These are phyloP conservation scores for Eretmochelys imbricata DNA, from an alignment of 2,113 vertebrate species.

Conservation along the genomic window DNA sequence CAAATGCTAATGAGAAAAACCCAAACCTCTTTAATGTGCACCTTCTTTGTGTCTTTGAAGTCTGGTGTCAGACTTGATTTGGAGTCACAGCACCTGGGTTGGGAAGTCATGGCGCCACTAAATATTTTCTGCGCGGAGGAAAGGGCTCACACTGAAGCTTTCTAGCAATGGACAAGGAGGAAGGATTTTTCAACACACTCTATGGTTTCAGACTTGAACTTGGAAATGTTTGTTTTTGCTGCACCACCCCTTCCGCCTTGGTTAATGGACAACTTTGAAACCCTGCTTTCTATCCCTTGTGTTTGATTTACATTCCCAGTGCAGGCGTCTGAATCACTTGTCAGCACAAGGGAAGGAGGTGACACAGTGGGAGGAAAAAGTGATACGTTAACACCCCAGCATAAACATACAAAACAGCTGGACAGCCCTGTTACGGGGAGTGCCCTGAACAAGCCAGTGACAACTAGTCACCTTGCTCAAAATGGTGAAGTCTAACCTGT, in stretches of 20 bases:
- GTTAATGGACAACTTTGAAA: conserved; percentile 76
- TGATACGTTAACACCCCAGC: accelerated
- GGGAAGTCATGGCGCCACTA: neutral
- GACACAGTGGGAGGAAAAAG: conserved; percentile 61
- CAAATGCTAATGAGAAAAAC: neutral
- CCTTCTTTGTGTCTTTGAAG: neutral
- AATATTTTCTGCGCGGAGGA: neutral
- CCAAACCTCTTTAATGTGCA: neutral
- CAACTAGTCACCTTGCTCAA: conserved; percentile 27
- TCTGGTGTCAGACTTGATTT: neutral
- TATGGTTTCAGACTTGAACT: conserved; percentile 70
- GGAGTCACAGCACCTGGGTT: neutral
- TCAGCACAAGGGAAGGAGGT: conserved; percentile 68
- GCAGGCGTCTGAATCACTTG: conserved; percentile 62
- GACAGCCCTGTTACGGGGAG: neutral
- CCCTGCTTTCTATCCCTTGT: conserved; percentile 50
- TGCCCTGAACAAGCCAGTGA: neutral
- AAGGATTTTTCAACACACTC: conserved; percentile 17
- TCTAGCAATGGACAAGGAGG: neutral
- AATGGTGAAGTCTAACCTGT: conserved; percentile 8
- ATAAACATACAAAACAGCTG: conserved; percentile 11
- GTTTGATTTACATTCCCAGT: conserved; percentile 72
- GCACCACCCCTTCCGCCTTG: conserved; percentile 65
- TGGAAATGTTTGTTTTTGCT: conserved; percentile 75
- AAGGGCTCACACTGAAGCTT: neutral